These are phyloP conservation scores for Encarsia formosa DNA, from an alignment of 2,888 invertebrate genomes.

Conservation along the genomic window DNA sequence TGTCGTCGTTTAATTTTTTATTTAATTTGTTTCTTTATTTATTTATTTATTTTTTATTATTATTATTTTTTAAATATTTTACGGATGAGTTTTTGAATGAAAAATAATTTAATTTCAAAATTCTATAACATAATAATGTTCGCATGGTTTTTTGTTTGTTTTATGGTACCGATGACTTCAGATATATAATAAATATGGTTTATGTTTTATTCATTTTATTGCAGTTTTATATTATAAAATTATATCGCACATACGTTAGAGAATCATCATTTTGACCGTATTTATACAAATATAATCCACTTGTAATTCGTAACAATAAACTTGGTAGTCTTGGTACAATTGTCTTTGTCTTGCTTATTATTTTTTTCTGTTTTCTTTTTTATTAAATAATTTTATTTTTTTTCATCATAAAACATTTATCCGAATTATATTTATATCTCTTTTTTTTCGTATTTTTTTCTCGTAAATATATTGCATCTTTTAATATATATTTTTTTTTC, in stretches of 20 bases:
- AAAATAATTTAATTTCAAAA: neutral
- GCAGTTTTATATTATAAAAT: slow-evolving; percentile 8
- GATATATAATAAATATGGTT: too few relatives aligned
- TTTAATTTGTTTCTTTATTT: slow-evolving; percentile 4
- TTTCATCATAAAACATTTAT: slow-evolving; percentile 9
- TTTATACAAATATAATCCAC: slow-evolving; percentile 3
- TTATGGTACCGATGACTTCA: too few relatives aligned
- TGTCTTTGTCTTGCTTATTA: neutral
- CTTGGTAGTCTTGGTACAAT: slow-evolving; percentile 1
- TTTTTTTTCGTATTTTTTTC: neutral
- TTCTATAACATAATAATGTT: neutral
- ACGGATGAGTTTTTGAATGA: neutral
- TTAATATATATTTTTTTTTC: slow-evolving; percentile 10
- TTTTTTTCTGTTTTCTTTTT: neutral
- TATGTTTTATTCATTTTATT: too few relatives aligned
- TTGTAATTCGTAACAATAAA: slow-evolving; percentile 15
- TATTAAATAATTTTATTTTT: neutral
- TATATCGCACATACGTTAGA: slow-evolving; percentile 3
- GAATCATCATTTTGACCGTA: slow-evolving; percentile 3
- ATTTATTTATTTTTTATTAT: neutral
- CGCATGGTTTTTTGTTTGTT: neutral
- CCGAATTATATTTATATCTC: slow-evolving; percentile 10
- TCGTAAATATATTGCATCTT: slow-evolving; percentile 12
- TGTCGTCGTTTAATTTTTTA: slow-evolving; percentile 27
- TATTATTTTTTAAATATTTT: neutral